These are phyloP conservation scores for Psettodes erumei DNA, from an alignment of 2,113 vertebrate species.

Conservation along the genomic window DNA sequence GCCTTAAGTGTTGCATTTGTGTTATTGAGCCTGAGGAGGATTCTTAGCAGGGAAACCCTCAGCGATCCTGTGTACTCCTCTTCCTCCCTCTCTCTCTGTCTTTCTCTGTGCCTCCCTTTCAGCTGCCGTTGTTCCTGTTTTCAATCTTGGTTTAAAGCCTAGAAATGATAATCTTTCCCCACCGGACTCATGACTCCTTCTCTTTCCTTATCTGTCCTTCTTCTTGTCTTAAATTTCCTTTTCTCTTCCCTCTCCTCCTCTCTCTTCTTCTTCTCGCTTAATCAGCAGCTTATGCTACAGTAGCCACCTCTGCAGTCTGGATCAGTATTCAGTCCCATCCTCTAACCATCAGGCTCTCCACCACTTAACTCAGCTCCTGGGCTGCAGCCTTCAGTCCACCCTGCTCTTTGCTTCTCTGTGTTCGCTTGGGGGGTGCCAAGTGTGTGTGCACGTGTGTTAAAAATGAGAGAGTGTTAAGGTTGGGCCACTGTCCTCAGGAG, in stretches of 20 bases:
- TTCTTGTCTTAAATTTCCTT: conserved; percentile 10
- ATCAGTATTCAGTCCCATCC: conserved; percentile 67
- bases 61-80: conserved; percentile 24
- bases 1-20: conserved; percentile 35
- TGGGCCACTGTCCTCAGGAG: conserved; percentile 4
- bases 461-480: conserved; percentile 14
- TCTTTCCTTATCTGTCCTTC: background rate
- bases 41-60: conserved; percentile 42
- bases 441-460: conserved; percentile 21
- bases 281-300: conserved; percentile 48
- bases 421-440: conserved; percentile 2
- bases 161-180: conserved; percentile 15
- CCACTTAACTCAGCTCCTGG: conserved; percentile 50
- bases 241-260: background rate
- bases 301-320: conserved; percentile 51
- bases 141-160: conserved; percentile 8
- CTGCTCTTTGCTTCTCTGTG: conserved; percentile 21
- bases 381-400: conserved; percentile 15
- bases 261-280: background rate
- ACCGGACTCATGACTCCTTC: conserved; percentile 21
- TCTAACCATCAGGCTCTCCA: conserved; percentile 31
- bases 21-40: conserved; percentile 29
- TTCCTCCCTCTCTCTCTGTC: conserved; percentile 11
- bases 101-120: conserved; percentile 3
- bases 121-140: conserved; percentile 9